Conservation (phyloP, 1,140 invertebrate species). For the Drosophila nikananu region DNA sequence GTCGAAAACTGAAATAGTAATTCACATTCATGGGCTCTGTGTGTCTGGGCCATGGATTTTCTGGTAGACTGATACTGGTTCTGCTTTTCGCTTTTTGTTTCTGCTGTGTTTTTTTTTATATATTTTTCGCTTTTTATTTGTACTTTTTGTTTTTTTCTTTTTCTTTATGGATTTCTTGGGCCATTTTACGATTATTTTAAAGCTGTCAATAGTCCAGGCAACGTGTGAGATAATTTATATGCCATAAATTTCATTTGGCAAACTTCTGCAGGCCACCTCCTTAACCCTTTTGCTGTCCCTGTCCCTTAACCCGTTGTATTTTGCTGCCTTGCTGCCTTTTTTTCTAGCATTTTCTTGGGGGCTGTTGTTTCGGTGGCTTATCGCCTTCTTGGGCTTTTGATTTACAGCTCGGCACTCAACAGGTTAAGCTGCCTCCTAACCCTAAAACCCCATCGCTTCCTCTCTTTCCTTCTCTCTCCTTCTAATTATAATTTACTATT, state of each 20-base stretch:
- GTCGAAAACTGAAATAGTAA: constrained; percentile 77
- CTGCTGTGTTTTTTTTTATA: constrained; percentile 10
- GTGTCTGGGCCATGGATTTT: constrained; percentile 46
- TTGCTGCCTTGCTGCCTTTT: constrained; percentile 37
- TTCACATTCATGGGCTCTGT: constrained; percentile 76
- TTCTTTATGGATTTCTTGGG: constrained; percentile 81
- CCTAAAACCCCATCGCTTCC: background rate
- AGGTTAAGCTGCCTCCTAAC: constrained; percentile 48
- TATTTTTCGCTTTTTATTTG: background rate
- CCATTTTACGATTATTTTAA: constrained; percentile 82
- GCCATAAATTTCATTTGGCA: constrained; percentile 81
- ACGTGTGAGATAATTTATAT: constrained; percentile 84
- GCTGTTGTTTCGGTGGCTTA: constrained; percentile 74
- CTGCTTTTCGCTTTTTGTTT: constrained; percentile 53
- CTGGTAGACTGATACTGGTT: constrained; percentile 40
- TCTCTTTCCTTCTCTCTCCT: constrained; percentile 3
- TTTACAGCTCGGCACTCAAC: constrained; percentile 71
- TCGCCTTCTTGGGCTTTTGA: constrained; percentile 76
- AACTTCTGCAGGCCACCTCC: constrained; percentile 41
- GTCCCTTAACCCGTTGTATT: constrained; percentile 7
- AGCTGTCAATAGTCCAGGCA: constrained; percentile 80
- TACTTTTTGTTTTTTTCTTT: background rate
- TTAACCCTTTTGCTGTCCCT: background rate
- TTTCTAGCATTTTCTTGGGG: constrained; percentile 46
- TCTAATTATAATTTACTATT: constrained; percentile 69